Conservation (phyloP, 1,140 invertebrate genomes). For the Araneus ventricosus region DNA sequence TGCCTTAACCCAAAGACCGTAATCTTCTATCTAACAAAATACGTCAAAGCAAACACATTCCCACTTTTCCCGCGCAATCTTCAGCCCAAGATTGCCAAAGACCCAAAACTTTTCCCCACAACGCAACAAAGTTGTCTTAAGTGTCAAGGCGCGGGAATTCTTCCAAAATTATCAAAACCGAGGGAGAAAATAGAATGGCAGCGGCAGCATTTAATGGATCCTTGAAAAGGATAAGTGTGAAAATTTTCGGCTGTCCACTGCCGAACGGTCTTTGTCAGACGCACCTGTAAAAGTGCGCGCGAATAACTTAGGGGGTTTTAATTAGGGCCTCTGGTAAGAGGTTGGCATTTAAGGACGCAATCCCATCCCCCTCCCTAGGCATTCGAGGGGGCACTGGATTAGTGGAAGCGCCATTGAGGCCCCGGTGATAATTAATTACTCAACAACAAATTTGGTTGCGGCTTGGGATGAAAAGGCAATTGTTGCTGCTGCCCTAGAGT, state of each 20-base stretch:
- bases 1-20: no score
- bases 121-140: constrained; percentile 36
- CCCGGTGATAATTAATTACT: constrained; percentile 33
- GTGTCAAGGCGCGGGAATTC: constrained; percentile 13
- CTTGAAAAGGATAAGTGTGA: constrained; percentile 33
- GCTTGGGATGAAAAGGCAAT: constrained; percentile 30
- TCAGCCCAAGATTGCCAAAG: not conserved
- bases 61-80: not conserved
- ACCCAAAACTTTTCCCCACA: not conserved
- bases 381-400: constrained; percentile 21
- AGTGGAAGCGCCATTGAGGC: constrained; percentile 9
- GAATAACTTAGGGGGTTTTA: constrained; percentile 48
- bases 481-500: not conserved
- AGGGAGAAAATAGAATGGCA: not conserved
- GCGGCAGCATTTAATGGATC: constrained; percentile 5
- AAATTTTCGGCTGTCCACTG: constrained; percentile 24
- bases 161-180: constrained; percentile 9
- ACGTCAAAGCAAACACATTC: not conserved
- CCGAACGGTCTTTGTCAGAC: constrained; percentile 36
- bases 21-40: not conserved
- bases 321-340: constrained; percentile 39
- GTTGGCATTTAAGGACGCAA: not conserved
- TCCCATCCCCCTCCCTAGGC: not conserved
- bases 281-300: constrained; percentile 52
- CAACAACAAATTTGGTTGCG: constrained; percentile 35